Percentiles rank a stretch among this genome's conserved stretches.
These are phyloP conservation scores for Apocheima hispidaria DNA, from an alignment of 2,888 invertebrate genomes.

Conservation along the genomic window DNA sequence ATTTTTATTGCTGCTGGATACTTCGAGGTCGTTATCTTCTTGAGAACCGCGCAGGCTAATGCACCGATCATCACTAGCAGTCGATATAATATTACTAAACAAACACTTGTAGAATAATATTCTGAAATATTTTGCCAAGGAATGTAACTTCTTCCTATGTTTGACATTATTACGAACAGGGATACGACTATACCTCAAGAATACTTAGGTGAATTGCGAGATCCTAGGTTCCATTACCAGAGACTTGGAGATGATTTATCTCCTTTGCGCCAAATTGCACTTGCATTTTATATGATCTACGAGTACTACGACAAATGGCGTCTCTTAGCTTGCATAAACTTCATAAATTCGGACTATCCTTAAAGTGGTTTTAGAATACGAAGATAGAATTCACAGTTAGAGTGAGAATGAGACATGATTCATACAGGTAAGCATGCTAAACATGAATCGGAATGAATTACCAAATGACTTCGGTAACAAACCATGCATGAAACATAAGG, in stretches of 20 bases:
- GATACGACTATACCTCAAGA: neutral
- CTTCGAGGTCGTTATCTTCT: neutral
- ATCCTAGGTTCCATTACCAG: neutral
- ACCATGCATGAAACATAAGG: neutral
- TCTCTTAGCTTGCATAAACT: neutral
- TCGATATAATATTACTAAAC: neutral
- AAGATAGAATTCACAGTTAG: no score
- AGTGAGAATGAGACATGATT: neutral
- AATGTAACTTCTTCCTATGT: neutral
- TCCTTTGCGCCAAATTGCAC: conserved; percentile 10
- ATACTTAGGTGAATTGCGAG: neutral
- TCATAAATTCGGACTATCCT: neutral
- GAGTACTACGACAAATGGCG: neutral
- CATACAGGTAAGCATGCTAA: neutral
- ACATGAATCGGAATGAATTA: neutral
- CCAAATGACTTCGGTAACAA: neutral
- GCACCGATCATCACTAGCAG: neutral
- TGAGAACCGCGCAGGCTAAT: no score
- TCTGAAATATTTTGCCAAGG: neutral
- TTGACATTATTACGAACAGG: neutral
- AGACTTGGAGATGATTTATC: neutral
- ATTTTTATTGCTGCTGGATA: neutral
- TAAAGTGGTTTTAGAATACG: neutral
- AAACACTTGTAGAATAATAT: neutral
- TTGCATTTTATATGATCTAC: conserved; percentile 14